Evolutionary conservation across 2,797 vertebrate species (phyloP), one percentile per base, ranked within the genome.

Genomic region (Lepus townsendii): DNA sequence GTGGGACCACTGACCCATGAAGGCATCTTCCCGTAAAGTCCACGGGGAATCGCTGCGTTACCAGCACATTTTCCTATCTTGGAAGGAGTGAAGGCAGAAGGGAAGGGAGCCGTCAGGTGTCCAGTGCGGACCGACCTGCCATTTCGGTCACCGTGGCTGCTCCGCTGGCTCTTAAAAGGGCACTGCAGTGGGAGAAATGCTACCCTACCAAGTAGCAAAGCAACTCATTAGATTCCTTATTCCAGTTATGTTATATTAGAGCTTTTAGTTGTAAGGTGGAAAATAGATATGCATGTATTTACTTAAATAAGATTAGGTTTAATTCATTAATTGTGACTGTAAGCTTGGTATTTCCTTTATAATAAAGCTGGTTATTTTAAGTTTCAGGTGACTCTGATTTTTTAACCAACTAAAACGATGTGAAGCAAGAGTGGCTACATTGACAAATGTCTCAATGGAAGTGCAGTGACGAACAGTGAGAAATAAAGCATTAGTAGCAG

Each of bases 341-440:
- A 95, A 72, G 78, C 79, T 84, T 90, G 88, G 42, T 84, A 71
- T 92, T 92, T 91, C 94, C 83, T 94, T 93, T 79, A 93, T 42
- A 91, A 88, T 91, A 91, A 72, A 35, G 76, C 91, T 89, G 89
- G 27, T 35, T 57, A 57, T 57, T 20, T 57, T 30, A 88, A 84
- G 71, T 77, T 79, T 66, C 65, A 35, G 4, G 66, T 35, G 83
- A 89, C 75, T 95, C 26, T 75, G 60, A 95, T 86, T 86, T 90
- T 94, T 82, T 4, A 77, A 95, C 91, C 13, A 77, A 89, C 75
- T 83, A 60, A 30, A 78, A 85, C n/a, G 72, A 30, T 6, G 76
- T 35, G n/a, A 87, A 83, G 76, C 24, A 78, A 75, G 65, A 42
- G 10, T 65, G 50, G 78, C 90, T 63, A 65, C 12, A 17, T 0